Base-by-base conservation (phyloP, 2,888 invertebrate species). In the Halictus ligatus region DNA sequence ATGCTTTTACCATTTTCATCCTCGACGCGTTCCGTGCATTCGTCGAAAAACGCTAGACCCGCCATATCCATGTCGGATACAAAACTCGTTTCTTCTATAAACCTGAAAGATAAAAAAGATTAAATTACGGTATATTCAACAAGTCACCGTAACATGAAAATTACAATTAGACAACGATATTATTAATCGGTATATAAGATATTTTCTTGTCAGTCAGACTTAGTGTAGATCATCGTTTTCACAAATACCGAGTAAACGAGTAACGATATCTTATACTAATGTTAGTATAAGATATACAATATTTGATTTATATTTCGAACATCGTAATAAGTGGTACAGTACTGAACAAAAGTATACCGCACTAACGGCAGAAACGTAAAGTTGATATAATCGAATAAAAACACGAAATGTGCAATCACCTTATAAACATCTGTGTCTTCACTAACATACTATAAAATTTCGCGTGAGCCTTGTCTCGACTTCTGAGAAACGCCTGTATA, bases 31-130 rank as follows among this genome's bases (percentile, higher is more conserved):
- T 99, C 99, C 12, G 98, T 97, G 94, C 99, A 99, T 94, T 99
- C 99, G 95, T 99, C 99, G 94, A 99, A 99, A 95, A 99, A 99
- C 21, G 98, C 98, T 82, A 99, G 96, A 74, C 99, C 98, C 85
- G 98, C 98, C 95, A 95, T 95, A 95, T 99, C 99, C 92, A 98
- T 98, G 94, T 99, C 99, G n/a, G 99, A 99, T 0, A 99, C 99
- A 95, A 99, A 99, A 90, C 99, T 99, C 35, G 99, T 97, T 95
- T 99, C 99, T 95, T 99, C 99, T 88, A 99, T 99, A 95, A 99
- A 99, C 78, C 99, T 97, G 75, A 76, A 80, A 88, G 69, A 76
- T 40, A 78, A n/a, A 8, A 5, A 64, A 29, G 7, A 46, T 74
- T 60, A 35, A 79, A 29, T 81, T 40, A 21, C 60, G 2, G 18